These are phyloP conservation scores for Eretmochelys imbricata DNA, from an alignment of 2,113 vertebrate genomes.

Conservation along the genomic window DNA sequence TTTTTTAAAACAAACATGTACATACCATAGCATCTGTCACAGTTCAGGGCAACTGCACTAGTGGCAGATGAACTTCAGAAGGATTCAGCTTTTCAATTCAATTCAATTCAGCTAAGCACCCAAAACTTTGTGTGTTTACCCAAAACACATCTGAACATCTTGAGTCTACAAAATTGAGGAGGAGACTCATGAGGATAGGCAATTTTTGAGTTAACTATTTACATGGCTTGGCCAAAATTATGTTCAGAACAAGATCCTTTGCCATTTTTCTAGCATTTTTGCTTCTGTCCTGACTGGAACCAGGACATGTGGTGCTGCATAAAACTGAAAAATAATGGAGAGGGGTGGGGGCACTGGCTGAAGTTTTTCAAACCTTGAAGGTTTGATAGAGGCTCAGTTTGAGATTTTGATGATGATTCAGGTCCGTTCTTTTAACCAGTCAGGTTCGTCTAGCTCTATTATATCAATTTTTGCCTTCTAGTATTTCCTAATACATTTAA, in stretches of 20 bases:
- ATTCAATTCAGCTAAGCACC: background rate
- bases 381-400: background rate
- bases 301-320: background rate
- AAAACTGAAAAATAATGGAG: conserved; percentile 7
- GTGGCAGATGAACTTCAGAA: background rate
- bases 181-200: background rate
- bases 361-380: background rate
- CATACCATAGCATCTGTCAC: background rate
- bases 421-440: background rate
- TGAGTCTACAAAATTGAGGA: background rate
- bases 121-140: background rate
- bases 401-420: background rate
- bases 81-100: background rate
- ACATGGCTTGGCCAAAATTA: background rate
- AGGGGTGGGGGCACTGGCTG: background rate
- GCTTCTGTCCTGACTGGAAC: background rate
- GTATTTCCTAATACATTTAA: background rate
- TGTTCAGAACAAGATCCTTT: background rate
- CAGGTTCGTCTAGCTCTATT: background rate
- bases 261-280: background rate
- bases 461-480: background rate
- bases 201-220: conserved; percentile 20
- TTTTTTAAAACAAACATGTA: background rate
- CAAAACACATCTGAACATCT: background rate
- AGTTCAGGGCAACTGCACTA: background rate